These are phyloP conservation scores for Clarias fuscus DNA, from an alignment of 2,797 vertebrate genomes.

Conservation along the genomic window DNA sequence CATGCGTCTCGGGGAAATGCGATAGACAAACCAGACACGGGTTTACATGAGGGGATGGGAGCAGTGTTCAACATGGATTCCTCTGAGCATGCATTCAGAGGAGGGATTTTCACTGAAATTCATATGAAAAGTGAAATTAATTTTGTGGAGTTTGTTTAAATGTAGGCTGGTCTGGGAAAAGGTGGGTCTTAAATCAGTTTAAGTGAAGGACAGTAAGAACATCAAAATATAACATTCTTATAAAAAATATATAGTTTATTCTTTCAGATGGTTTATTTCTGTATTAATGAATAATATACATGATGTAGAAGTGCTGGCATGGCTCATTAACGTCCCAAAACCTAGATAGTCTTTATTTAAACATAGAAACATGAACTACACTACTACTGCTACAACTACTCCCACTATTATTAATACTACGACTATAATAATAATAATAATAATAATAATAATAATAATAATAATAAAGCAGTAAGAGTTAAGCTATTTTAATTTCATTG, in stretches of 20 bases:
- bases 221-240: background rate
- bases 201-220: no score
- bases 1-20: constrained; percentile 57
- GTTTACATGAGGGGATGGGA: constrained; percentile 2
- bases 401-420: no score
- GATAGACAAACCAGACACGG: constrained; percentile 22
- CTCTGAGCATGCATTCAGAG: background rate
- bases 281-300: background rate
- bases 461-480: background rate
- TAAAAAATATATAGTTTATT: no score
- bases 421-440: background rate
- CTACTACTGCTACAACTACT: no score
- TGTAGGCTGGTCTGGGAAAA: background rate
- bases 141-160: background rate
- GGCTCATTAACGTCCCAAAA: no score
- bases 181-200: background rate
- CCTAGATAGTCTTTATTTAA: background rate
- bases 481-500: background rate
- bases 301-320: background rate
- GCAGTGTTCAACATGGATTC: no score
- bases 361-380: no score
- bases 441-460: background rate
- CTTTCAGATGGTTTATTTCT: background rate
- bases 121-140: background rate
- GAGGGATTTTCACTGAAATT: background rate